phyloP scores from a whole-genome alignment of 2,113 vertebrate species.

The Mirounga angustirostris region DNA sequence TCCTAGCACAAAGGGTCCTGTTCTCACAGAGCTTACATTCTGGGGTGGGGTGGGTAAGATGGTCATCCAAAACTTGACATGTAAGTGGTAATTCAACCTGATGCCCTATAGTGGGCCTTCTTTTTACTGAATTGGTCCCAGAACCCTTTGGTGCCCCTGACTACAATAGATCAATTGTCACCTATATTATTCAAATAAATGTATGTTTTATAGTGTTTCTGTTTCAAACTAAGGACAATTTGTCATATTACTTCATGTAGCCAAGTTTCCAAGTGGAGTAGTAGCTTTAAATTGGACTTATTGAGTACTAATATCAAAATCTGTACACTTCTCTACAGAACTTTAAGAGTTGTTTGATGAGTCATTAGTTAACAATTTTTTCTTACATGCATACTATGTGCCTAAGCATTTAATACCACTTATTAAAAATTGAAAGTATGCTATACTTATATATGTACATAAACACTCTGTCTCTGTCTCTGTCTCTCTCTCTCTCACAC shows the following conservation, averaged over 20 bases:
- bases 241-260: not conserved
- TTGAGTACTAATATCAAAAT: not conserved
- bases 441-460: not conserved
- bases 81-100: not conserved
- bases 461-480: not conserved
- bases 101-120: not conserved
- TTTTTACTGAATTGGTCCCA: not conserved
- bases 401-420: slow-evolving; percentile 43
- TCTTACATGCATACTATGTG: not conserved
- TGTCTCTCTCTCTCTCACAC: not conserved
- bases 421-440: slow-evolving; percentile 38
- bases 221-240: not conserved
- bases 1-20: not conserved
- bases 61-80: not conserved
- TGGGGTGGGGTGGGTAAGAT: not conserved
- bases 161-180: not conserved
- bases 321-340: not conserved
- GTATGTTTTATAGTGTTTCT: not conserved
- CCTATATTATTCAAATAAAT: not conserved
- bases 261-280: not conserved
- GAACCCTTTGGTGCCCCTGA: not conserved
- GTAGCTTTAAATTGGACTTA: slow-evolving; percentile 1
- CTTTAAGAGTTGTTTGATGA: not conserved
- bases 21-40: not conserved
- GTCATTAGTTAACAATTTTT: not conserved